These are phyloP conservation scores for Poeciliopsis occidentalis DNA, from an alignment of 2,113 vertebrate species.

Conservation along the genomic window DNA sequence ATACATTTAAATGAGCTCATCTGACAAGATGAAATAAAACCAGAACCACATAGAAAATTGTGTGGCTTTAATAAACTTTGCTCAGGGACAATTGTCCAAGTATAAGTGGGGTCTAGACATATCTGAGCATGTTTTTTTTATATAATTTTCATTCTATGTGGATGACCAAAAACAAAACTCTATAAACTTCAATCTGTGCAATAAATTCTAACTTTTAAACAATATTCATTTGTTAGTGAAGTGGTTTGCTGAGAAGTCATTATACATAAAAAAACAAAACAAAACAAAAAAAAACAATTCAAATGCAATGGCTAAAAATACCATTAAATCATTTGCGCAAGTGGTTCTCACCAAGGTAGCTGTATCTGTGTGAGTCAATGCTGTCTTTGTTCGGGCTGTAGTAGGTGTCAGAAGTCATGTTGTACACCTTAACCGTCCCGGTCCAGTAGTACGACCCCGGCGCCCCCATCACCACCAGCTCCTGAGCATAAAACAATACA, in stretches of 20 bases:
- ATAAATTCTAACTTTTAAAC: neutral
- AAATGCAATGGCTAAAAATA: neutral
- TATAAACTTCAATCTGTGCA: neutral
- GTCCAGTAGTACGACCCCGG: constrained; percentile 98
- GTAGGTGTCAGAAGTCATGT: constrained; percentile 89
- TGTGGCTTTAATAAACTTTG: neutral
- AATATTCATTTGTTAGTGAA: neutral
- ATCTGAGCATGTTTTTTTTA: neutral
- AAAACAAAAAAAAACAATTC: too few species aligned
- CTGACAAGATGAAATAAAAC: neutral
- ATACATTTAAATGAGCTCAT: neutral
- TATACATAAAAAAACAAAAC: neutral
- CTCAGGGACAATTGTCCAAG: neutral
- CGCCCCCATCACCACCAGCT: constrained; percentile 96
- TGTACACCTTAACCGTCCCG: constrained; percentile 95
- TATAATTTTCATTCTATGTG: neutral
- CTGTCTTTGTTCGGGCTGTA: constrained; percentile 88
- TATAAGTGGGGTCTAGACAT: neutral
- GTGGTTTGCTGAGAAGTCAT: neutral
- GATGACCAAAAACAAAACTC: neutral
- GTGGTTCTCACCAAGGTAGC: constrained; percentile 89
- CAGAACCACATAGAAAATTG: neutral
- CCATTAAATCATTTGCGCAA: neutral
- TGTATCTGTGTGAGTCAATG: constrained; percentile 88
- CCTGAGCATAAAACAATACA: constrained; percentile 75